Evolutionary conservation across 1,140 invertebrate genomes (phyloP), one percentile per base, ranked within the genome.

Genomic region (Episyrphus balteatus): DNA sequence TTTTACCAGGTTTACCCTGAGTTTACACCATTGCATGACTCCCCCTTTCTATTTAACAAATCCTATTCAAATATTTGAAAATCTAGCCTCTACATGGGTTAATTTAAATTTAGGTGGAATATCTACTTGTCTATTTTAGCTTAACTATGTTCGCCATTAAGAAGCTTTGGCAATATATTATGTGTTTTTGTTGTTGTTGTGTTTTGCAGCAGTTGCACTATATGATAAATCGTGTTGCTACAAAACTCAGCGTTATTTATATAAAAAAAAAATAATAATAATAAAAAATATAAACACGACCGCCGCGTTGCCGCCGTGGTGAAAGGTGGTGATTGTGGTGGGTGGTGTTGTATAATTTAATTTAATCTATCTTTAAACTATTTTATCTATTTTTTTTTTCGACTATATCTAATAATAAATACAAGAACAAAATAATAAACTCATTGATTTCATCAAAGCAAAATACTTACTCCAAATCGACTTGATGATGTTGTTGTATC

Each of bases 401-500:
- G 12, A 33, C 12, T 8, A 33, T 33, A 33, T 33, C 32, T 12
- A 12, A 8, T 7, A 33, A 8, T 33, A 12, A 26, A 26, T 26
- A 8, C 21, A 26, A 26, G n/a, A n/a, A 36, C 34, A 15, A 36
- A n/a, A n/a, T 36, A 36, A 36, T 6, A 15, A 33, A 8, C 7
- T 33, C 12, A 33, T 8, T 33, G 32, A 33, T 33, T 33, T 14
- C 8, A 44, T 17, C 11, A 14, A 46, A 13, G 21, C 12, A 19
- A 44, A 18, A 6, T 45, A 49, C 47, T 49, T 49, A 49, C 47
- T 49, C 47, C 47, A 49, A 43, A 49, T 44, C 47, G 26, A 40
- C 21, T 34, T 5, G 46, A 31, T 36, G 33, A 13, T 42, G 46
- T 14, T 42, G 46, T 17, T 49, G 47, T 44, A 49, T 49, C 47